These are phyloP conservation scores for Lepidurus packardi DNA, from an alignment of 1,140 invertebrate species.

Conservation along the genomic window DNA sequence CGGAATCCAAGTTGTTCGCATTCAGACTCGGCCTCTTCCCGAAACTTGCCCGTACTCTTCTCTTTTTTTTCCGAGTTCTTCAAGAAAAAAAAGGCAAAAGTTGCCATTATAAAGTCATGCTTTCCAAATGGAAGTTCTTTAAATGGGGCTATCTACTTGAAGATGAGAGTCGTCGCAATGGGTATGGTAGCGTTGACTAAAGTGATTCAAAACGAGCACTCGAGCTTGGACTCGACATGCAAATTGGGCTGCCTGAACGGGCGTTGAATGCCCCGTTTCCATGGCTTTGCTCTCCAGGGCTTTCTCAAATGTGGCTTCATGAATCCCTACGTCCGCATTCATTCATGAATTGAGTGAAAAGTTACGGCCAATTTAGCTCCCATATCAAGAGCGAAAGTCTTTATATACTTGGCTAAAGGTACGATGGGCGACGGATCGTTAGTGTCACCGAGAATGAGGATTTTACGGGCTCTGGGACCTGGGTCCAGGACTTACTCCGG, in stretches of 20 bases:
- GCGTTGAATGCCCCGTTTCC: constrained; percentile 49
- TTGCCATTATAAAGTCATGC: background rate
- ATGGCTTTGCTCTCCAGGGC: constrained; percentile 43
- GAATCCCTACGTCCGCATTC: constrained; percentile 46
- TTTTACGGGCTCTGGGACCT: constrained; percentile 42
- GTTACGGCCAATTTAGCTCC: constrained; percentile 16
- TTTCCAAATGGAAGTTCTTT: background rate
- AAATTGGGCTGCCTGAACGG: constrained; percentile 46
- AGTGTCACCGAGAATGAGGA: constrained; percentile 48
- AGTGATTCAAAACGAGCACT: constrained; percentile 47
- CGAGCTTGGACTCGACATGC: constrained; percentile 42
- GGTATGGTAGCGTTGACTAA: constrained; percentile 46
- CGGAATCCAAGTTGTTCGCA: background rate
- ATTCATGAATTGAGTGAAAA: constrained; percentile 35
- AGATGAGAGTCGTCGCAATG: background rate
- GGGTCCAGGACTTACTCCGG: constrained; percentile 44
- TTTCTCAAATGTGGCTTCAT: constrained; percentile 48
- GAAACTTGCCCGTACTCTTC: background rate
- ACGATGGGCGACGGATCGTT: constrained; percentile 42
- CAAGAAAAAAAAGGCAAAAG: background rate
- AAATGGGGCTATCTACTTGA: constrained; percentile 9
- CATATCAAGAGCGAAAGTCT: background rate
- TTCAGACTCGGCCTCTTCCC: background rate
- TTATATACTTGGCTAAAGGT: constrained; percentile 41
- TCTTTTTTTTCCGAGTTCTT: background rate